Evolutionary conservation across 2,888 invertebrate genomes (phyloP).

Genomic region (Lepidochrysops patricia): DNA sequence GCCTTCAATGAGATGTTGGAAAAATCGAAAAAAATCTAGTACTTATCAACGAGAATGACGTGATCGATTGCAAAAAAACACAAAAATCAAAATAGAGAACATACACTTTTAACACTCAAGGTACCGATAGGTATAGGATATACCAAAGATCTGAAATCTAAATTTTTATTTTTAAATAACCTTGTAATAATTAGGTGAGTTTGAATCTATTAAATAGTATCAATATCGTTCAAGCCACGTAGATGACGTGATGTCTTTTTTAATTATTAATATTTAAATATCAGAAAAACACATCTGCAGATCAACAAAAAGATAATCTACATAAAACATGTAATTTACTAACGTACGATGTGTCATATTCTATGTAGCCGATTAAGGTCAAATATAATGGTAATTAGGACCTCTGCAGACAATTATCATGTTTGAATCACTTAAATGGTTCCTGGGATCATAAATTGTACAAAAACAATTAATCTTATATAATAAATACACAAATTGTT

Average conservation of each 20-base stretch:
- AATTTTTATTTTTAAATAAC: too few species aligned
- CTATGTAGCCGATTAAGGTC: background rate
- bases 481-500: background rate
- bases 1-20: background rate
- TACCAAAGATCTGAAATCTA: too few species aligned
- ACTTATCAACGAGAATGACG: background rate
- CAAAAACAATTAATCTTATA: background rate
- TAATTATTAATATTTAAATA: too few species aligned
- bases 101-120: too few species aligned
- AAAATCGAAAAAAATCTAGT: background rate
- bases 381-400: background rate
- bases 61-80: background rate
- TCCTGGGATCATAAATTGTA: background rate
- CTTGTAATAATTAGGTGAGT: too few species aligned
- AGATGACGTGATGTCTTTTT: background rate
- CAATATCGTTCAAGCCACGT: background rate
- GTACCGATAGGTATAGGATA: too few species aligned
- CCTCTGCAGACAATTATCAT: background rate
- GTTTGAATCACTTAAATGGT: background rate
- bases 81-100: too few species aligned
- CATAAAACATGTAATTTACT: background rate
- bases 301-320: background rate
- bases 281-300: background rate
- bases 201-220: too few species aligned
- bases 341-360: background rate